Percentiles rank a stretch among this genome's conserved stretches.
phyloP scores from a whole-genome alignment of 2,888 invertebrate species.

The Aelia acuminata region DNA sequence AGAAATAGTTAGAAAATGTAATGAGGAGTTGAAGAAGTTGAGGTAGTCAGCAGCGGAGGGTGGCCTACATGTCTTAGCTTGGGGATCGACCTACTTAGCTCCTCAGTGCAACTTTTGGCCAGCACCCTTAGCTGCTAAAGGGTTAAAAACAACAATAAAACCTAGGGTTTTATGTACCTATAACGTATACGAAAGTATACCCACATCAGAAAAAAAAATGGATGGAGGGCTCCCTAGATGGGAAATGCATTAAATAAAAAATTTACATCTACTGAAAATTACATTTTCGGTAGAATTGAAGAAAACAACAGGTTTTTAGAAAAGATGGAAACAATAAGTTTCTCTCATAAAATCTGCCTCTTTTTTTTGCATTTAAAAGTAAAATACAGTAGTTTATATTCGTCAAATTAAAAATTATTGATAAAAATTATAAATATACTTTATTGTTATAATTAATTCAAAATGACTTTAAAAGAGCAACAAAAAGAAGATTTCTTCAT shows the following conservation, averaged over 20 bases:
- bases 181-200: too few species aligned
- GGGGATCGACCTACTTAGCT: too few species aligned
- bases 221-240: too few species aligned
- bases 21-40: too few species aligned
- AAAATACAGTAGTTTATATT: not conserved
- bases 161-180: too few species aligned
- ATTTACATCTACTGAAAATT: not conserved
- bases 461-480: not conserved
- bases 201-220: too few species aligned
- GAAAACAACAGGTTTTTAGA: not conserved
- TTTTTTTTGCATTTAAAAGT: not conserved
- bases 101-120: too few species aligned
- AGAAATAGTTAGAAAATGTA: too few species aligned
- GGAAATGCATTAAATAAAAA: not conserved
- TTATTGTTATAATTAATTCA: not conserved
- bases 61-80: too few species aligned
- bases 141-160: too few species aligned
- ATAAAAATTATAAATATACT: not conserved
- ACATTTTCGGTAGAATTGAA: not conserved
- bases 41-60: too few species aligned
- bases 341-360: not conserved
- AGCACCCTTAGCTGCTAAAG: too few species aligned
- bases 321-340: not conserved
- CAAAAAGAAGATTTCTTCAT: not conserved
- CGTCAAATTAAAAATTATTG: not conserved